Percentiles rank a stretch among this genome's conserved stretches.
Evolutionary conservation across 2,888 invertebrate species (phyloP).

Genomic region (Volucella inflata): DNA sequence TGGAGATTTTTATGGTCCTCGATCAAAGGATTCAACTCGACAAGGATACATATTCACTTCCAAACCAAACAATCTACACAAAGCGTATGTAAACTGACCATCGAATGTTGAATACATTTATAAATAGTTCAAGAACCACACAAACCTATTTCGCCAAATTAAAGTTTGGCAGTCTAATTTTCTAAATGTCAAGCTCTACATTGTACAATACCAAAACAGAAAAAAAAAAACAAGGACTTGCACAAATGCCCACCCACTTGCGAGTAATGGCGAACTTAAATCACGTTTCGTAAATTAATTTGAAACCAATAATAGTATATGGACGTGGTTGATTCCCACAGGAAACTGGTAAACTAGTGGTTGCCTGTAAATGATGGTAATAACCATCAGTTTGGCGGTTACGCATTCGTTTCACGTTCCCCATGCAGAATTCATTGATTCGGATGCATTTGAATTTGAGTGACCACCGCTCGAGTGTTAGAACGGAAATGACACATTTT

Average conservation of each 20-base stretch:
- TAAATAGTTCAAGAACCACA: too few species aligned
- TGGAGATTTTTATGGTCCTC: slow-evolving; percentile 32
- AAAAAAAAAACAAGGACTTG: too few species aligned
- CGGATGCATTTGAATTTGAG: too few species aligned
- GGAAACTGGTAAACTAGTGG: slow-evolving; percentile 45
- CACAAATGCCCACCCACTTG: neutral
- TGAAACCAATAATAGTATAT: slow-evolving; percentile 47
- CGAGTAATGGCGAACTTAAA: slow-evolving; percentile 27
- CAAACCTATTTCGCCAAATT: too few species aligned
- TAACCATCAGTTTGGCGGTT: slow-evolving; percentile 31
- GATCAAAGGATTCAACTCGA: too few species aligned
- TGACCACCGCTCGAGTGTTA: neutral
- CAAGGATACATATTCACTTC: too few species aligned
- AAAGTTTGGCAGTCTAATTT: too few species aligned
- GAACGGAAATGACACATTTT: slow-evolving; percentile 39
- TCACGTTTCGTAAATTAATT: slow-evolving; percentile 53
- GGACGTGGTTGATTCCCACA: slow-evolving; percentile 19
- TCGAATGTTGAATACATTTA: too few species aligned
- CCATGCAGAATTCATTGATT: slow-evolving; percentile 4
- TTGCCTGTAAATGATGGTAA: slow-evolving; percentile 17
- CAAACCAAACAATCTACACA: too few species aligned
- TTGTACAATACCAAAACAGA: too few species aligned
- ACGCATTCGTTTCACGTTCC: neutral
- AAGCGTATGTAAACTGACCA: too few species aligned
- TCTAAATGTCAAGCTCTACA: too few species aligned